phyloP scores from a whole-genome alignment of 2,888 invertebrate genomes.

The Acanthosepion lycidas region DNA sequence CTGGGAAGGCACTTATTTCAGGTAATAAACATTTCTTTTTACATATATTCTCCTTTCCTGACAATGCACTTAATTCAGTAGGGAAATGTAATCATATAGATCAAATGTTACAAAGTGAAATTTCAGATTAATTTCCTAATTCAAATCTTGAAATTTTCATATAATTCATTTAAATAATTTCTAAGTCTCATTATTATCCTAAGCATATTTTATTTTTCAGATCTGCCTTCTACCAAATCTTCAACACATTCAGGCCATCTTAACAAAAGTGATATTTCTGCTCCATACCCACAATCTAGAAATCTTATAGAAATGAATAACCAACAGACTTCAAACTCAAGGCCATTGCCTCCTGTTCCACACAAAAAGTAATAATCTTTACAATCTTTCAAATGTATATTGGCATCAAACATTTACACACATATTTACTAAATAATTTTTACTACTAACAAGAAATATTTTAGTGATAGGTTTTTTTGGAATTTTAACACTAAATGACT shows the following conservation, averaged over 20 bases:
- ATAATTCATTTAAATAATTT: too few relatives aligned
- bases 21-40: too few relatives aligned
- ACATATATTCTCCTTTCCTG: too few relatives aligned
- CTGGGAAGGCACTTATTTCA: too few relatives aligned
- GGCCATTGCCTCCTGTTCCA: background rate
- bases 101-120: too few relatives aligned
- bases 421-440: background rate
- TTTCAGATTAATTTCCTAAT: too few relatives aligned
- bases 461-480: background rate
- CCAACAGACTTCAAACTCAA: background rate
- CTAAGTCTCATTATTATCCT: too few relatives aligned
- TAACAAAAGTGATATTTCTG: background rate
- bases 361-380: background rate
- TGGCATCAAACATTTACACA: background rate
- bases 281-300: slow-evolving; percentile 33
- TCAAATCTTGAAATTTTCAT: too few relatives aligned
- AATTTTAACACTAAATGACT: background rate
- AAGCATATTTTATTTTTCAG: background rate
- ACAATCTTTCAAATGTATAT: background rate
- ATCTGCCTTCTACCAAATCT: background rate
- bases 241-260: background rate
- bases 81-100: too few relatives aligned
- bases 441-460: background rate
- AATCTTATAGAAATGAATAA: slow-evolving; percentile 12
- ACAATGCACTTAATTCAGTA: too few relatives aligned